Evolutionary conservation across 2,113 vertebrate genomes (phyloP), one percentile per base, ranked within the genome.

Genomic region (Hypanus sabinus): DNA sequence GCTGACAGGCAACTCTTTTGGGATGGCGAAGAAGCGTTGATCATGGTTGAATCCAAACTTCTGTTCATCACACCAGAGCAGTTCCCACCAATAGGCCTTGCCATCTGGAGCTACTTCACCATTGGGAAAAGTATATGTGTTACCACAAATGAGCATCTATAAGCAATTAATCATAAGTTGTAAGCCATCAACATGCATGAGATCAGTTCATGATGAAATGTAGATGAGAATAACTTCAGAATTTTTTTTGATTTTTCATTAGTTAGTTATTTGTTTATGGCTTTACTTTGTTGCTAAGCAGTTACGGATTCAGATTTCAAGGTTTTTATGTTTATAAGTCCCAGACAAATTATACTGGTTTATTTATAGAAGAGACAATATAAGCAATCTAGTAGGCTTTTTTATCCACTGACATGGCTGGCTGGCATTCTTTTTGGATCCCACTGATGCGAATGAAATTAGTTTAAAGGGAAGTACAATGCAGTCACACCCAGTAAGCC

Each of bases 391-490:
- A 93, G 12, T 93, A 73, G 91, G 33, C 68, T 27, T 93, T 46
- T 93, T 71, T 73, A 93, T 5, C 22, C 33, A 75, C 36, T 93
- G 68, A 46, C 70, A 93, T 75, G 91, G 68, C 65, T 93, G 68
- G 65, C 70, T 93, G 91, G 10, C 65, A 73, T 30, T 93, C 68
- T 73, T 46, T 93, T 73, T 38, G 65, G 68, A 27, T 93, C 68
- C 91, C 70, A 38, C 70, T 55, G 68, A 93, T 92, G 90, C 33
- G 68, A 92, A 92, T 92, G 68, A 92, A 92, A 92, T 92, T 65
- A 20, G 60, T 24, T 92, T 71, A 36, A 18, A 92, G 90, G 14
- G 68, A 92, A 92, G 38, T 92, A 92, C 36, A 68, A 70, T 92
- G 90, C 91, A 73, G 68, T 73, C 46, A 70, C 68, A 46, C 33